Evolutionary conservation across 2,888 invertebrate species (phyloP), one percentile per base, ranked within the genome.

Genomic region (Pocota personata): DNA sequence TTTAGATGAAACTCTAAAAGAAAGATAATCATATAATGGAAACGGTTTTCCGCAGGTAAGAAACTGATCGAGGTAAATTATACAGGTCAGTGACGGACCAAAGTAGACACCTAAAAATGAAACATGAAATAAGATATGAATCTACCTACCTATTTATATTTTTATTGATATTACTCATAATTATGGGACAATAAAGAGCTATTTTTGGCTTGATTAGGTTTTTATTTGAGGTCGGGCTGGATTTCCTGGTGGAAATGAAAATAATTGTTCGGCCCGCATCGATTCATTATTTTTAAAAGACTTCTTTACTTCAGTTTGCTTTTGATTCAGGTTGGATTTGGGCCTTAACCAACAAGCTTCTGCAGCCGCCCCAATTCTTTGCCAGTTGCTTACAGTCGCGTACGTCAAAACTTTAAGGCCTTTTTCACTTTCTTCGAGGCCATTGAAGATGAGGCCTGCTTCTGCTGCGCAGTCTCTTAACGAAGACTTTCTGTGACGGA

Each of bases 101-200:
- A 35, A 27, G 6, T 46, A 3, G 32, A 12, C 12, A 37, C 21
- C 35, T 2, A 24, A 24, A n/a, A n/a, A 52, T 14, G 37, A 67
- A 40, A 16, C 12, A 37, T 7, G 12, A 27, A 32, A 64, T 46
- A 6, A 12, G 24, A 67, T n/a, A n/a, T n/a, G n/a, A n/a, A n/a
- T n/a, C n/a, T 71, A 32, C 32, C 19, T n/a, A 37, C 27, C n/a
- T 52, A 14, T 55, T 69, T 32, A 71, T 32, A 27, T 6, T 48
- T 57, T 71, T 58, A 71, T 48, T 71, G 24, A 48, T 71, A 58
- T 58, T 58, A 5, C 35, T 48, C 46, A 58, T 57, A 71, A 71
- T 57, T 57, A 46, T 69, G 40, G 16, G 35, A 14, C 19, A n/a
- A 19, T 58, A 2, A 3, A 43, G 21, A 40, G 14, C 1, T 12